Evolutionary conservation across 2,797 vertebrate species (phyloP), one percentile per base, ranked within the genome.

Genomic region (Sorex maritimensis): DNA sequence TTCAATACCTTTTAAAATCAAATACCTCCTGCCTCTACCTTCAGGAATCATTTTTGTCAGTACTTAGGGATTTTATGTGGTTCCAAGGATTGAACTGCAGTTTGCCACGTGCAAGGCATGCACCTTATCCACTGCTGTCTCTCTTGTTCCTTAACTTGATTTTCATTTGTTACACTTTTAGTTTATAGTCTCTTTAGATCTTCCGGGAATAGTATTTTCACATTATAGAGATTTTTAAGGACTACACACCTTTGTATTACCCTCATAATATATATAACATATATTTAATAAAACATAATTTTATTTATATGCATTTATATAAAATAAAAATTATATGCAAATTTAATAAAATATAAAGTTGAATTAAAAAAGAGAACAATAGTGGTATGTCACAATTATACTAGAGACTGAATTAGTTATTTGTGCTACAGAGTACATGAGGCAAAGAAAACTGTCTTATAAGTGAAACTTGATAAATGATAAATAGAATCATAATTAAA

Each of bases 401-500:
- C 5, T 73, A 44, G 58, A 75, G 72, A 69, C 28, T n/a, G 46
- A 28, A 1, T 75, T 80, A 30, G 5, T 79, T 81, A 52, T 74
- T 49, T 91, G 6, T 87, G 28, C 83, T 84, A 28, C 30, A 87
- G 28, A 78, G 55, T 68, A 46, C 2, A 79, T 1, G 49, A 95
- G 19, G 6, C 30, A 86, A 86, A 82, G 24, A 78, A 91, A 81
- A 34, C 2, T 68, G 72, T 63, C 19, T 67, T 86, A 83, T 80
- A 17, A 4, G 21, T 52, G 49, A 38, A 93, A 83, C 19, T 81
- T 88, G 88, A 72, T 72, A 90, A 83, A 55, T 79, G 61, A n/a
- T 34, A 34, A 34, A 34, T 34, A 34, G 34, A 34, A 34, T 34
- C 34, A 34, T 34, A 34, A 34, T 34, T 34, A 52, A 87, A 44